Conservation (phyloP, 2,797 vertebrate species). For the Coreius guichenoti region DNA sequence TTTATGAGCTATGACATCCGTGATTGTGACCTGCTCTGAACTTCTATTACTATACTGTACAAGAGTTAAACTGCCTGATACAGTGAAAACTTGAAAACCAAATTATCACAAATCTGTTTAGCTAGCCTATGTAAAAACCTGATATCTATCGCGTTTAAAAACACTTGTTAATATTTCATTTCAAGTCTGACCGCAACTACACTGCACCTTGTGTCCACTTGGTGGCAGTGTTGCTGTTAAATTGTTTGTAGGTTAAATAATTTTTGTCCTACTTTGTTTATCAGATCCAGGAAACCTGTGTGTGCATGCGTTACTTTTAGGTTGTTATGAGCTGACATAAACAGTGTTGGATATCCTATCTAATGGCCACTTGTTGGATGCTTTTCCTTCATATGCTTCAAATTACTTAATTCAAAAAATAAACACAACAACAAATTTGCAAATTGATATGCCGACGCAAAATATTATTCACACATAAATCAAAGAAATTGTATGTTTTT, state of each 20-base stretch:
- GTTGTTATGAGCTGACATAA: background rate
- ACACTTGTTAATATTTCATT: background rate
- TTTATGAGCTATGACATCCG: slow-evolving; percentile 43
- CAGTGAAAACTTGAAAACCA: background rate
- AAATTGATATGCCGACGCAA: background rate
- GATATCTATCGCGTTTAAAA: background rate
- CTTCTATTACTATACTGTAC: background rate
- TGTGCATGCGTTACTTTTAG: background rate
- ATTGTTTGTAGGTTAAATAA: background rate
- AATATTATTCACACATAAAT: background rate
- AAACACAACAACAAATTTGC: background rate
- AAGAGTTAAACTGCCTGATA: background rate
- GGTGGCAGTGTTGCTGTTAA: slow-evolving; percentile 49
- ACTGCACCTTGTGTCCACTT: slow-evolving; percentile 40
- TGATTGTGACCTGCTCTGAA: slow-evolving; percentile 9
- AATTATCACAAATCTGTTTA: background rate
- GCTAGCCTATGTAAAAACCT: background rate
- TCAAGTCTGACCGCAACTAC: background rate
- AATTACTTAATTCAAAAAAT: background rate
- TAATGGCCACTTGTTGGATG: background rate
- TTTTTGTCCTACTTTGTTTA: background rate
- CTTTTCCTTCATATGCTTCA: background rate
- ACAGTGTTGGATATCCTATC: background rate
- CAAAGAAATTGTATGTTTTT: background rate
- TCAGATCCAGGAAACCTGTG: background rate